phyloP scores from a whole-genome alignment of 2,113 vertebrate genomes.

The Scomber scombrus region DNA sequence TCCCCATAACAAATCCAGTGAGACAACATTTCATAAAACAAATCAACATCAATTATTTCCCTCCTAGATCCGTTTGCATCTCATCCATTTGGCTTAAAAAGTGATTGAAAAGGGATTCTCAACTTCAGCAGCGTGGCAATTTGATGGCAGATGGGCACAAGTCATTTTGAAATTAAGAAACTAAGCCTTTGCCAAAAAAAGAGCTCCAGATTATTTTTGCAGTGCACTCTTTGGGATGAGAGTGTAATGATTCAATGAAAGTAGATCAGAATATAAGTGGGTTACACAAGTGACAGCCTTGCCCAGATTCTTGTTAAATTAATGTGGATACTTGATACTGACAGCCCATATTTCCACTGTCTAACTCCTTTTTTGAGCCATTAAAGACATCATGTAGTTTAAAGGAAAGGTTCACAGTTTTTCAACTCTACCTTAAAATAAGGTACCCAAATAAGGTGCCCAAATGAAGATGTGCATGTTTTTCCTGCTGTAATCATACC shows the following conservation, averaged over 20 bases:
- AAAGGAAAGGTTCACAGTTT: too few species aligned
- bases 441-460: too few species aligned
- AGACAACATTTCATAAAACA: slow-evolving; percentile 11
- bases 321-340: too few species aligned
- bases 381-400: too few species aligned
- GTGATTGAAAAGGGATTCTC: slow-evolving; percentile 8
- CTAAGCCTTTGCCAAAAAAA: neutral
- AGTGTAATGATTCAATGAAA: neutral
- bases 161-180: slow-evolving; percentile 7
- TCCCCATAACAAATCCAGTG: slow-evolving; percentile 1
- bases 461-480: too few species aligned
- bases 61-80: neutral
- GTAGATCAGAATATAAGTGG: neutral
- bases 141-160: neutral
- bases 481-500: too few species aligned
- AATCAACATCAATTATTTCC: slow-evolving; percentile 9
- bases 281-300: too few species aligned
- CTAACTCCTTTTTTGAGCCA: too few species aligned
- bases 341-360: too few species aligned
- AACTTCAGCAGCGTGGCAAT: neutral
- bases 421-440: too few species aligned
- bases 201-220: slow-evolving; percentile 1
- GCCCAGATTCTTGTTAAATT: too few species aligned
- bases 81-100: slow-evolving; percentile 20
- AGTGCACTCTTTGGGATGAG: neutral